phyloP scores from a whole-genome alignment of 1,140 invertebrate species.

The Aphis craccivora region DNA sequence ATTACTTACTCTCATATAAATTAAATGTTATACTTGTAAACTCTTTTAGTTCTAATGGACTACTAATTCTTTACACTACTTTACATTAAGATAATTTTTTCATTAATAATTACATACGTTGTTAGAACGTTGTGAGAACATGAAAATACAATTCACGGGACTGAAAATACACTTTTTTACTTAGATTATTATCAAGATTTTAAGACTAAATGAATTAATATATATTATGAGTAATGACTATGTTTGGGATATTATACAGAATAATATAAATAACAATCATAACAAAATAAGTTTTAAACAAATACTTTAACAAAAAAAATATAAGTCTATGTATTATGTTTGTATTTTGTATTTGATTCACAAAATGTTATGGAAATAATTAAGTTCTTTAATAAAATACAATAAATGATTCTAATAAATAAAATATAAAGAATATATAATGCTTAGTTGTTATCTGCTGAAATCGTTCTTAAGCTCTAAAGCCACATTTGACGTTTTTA shows the following conservation, averaged over 20 bases:
- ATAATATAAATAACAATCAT: no score
- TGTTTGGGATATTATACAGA: neutral
- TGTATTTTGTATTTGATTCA: neutral
- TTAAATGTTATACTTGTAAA: neutral
- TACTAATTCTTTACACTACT: neutral
- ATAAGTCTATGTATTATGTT: neutral
- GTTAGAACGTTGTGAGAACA: neutral
- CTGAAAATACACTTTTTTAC: neutral
- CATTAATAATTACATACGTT: neutral
- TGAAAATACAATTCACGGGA: neutral
- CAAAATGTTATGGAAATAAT: neutral
- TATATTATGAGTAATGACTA: neutral
- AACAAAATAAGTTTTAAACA: no score
- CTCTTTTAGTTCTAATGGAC: neutral
- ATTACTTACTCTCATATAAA: neutral
- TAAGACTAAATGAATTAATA: neutral
- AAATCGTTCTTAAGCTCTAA: neutral
- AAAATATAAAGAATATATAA: neutral
- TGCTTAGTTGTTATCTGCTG: neutral
- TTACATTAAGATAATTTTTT: neutral
- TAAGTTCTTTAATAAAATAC: neutral
- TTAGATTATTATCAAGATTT: neutral
- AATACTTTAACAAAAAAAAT: neutral
- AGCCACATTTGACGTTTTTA: neutral
- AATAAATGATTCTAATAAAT: neutral